Percentiles rank a stretch among this genome's conserved stretches.
Conservation (phyloP, 2,113 vertebrate genomes). For the Collichthys lucidus region DNA sequence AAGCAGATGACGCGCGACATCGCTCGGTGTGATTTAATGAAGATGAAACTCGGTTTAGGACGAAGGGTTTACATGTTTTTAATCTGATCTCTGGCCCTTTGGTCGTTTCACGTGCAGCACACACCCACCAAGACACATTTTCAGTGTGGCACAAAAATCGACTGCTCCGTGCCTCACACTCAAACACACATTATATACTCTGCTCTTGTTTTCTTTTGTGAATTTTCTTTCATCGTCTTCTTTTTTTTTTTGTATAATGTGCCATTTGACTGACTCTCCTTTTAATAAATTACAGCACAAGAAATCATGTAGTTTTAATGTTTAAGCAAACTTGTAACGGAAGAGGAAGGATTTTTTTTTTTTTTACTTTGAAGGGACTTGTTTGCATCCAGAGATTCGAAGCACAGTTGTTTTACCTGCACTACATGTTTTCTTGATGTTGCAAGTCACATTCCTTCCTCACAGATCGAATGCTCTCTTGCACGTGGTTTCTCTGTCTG, state of each 20-base stretch:
- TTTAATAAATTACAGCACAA: slow-evolving; percentile 75
- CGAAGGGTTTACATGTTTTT: slow-evolving; percentile 67
- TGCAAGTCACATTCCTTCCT: slow-evolving; percentile 49
- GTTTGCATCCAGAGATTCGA: slow-evolving; percentile 47
- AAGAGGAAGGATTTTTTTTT: slow-evolving; percentile 21
- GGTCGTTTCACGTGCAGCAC: slow-evolving; percentile 28
- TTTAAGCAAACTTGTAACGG: slow-evolving; percentile 39
- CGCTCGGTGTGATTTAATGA: slow-evolving; percentile 29
- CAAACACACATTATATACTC: slow-evolving; percentile 50
- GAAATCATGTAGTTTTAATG: slow-evolving; percentile 48
- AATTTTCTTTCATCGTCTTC: slow-evolving; percentile 49
- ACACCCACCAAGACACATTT: slow-evolving; percentile 49
- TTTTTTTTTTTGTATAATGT: slow-evolving; percentile 77
- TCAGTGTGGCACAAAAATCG: slow-evolving; percentile 72
- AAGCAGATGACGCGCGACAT: slow-evolving; percentile 15
- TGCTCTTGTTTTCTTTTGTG: slow-evolving; percentile 46
- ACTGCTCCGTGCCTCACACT: slow-evolving; percentile 79
- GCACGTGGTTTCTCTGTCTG: slow-evolving; percentile 35
- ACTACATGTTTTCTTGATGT: slow-evolving; percentile 36
- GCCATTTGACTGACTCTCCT: slow-evolving; percentile 83
- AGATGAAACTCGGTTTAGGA: slow-evolving; percentile 39
- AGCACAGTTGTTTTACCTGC: slow-evolving; percentile 50
- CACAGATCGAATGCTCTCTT: slow-evolving; percentile 52
- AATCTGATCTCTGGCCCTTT: slow-evolving; percentile 44
- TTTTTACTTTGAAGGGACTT: slow-evolving; percentile 38